Percentiles rank a stretch among this genome's conserved stretches.
Evolutionary conservation across 2,797 vertebrate genomes (phyloP).

Genomic region (Lemur catta): DNA sequence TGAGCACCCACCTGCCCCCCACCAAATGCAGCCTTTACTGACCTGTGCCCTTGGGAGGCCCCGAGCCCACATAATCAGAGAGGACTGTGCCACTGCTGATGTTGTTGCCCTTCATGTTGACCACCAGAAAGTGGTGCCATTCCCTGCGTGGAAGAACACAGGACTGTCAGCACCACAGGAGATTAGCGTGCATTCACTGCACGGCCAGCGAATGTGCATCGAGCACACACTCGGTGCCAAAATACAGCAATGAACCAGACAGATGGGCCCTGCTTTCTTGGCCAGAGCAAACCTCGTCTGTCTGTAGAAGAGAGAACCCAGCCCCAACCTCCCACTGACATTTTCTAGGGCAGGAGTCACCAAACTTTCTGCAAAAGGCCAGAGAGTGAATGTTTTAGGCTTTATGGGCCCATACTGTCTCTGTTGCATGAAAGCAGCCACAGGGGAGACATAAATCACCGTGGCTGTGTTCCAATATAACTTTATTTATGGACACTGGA

Average conservation of each 20-base stretch:
- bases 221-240: background rate
- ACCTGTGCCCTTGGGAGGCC: constrained; percentile 96
- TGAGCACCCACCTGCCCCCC: background rate
- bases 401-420: background rate
- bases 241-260: fast-evolving
- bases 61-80: constrained; percentile 96
- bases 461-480: background rate
- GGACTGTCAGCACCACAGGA: background rate
- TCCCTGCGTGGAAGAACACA: constrained; percentile 85
- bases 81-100: constrained; percentile 90
- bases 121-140: constrained; percentile 97
- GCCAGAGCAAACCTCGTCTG: background rate
- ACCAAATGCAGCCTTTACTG: constrained; percentile 17
- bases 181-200: background rate
- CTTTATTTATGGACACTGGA: background rate
- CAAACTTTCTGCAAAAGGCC: background rate
- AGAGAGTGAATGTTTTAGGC: background rate
- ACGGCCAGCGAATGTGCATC: fast-evolving
- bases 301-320: background rate
- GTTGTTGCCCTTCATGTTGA: constrained; percentile 96
- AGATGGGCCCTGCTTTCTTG: background rate
- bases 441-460: background rate
- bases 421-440: background rate
- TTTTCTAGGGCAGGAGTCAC: background rate
- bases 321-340: background rate